Conservation (phyloP, 2,888 invertebrate genomes). For the Argyra leucocephala region DNA sequence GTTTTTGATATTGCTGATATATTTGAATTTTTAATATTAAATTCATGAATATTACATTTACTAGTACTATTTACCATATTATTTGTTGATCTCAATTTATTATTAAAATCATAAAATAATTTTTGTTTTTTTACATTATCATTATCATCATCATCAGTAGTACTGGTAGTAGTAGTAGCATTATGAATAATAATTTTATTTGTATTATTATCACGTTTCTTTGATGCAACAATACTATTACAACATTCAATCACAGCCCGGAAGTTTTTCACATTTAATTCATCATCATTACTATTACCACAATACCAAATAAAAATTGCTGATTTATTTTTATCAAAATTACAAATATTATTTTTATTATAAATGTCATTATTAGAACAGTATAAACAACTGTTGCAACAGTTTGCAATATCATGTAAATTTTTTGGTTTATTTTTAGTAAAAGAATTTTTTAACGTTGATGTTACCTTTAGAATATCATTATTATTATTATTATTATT, state of each 20-base stretch:
- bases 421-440: neutral
- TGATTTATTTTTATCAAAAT: slow-evolving; percentile 13
- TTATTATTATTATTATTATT: too few species aligned
- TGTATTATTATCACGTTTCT: neutral
- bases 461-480: too few species aligned
- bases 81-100: neutral
- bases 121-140: neutral
- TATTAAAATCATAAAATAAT: neutral
- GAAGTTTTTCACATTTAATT: slow-evolving; percentile 17
- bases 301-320: slow-evolving; percentile 21
- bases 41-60: too few species aligned
- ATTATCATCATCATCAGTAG: neutral
- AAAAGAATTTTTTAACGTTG: neutral
- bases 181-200: neutral
- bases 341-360: neutral
- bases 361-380: neutral
- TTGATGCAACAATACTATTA: slow-evolving; percentile 13
- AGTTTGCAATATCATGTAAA: neutral
- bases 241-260: slow-evolving; percentile 18
- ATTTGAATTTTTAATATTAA: too few species aligned
- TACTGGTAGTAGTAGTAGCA: too few species aligned
- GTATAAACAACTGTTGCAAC: neutral
- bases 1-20: neutral
- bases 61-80: too few species aligned
- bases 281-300: slow-evolving; percentile 17